Conservation (phyloP, 1,140 invertebrate species). For the Atta texana region DNA sequence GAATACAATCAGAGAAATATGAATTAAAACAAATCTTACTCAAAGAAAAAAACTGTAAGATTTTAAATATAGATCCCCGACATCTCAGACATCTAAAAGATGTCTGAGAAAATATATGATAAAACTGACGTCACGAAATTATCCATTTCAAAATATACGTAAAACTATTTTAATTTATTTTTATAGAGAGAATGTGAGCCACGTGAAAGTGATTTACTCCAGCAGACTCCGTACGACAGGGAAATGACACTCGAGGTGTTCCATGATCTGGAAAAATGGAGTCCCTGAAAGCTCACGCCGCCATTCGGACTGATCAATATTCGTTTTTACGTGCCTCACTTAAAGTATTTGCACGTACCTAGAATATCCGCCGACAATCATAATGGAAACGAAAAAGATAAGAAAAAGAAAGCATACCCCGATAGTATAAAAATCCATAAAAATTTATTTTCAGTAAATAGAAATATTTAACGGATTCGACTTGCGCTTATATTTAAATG, state of each 20-base stretch:
- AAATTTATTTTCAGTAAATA: neutral
- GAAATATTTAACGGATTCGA: neutral
- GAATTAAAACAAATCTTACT: too few relatives aligned
- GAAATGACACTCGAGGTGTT: slow-evolving; percentile 60
- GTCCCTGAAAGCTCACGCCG: slow-evolving; percentile 36
- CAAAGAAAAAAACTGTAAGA: too few relatives aligned
- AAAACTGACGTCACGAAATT: neutral
- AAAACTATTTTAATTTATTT: slow-evolving; percentile 39
- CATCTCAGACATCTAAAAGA: too few relatives aligned
- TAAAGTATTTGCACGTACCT: slow-evolving; percentile 10
- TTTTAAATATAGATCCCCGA: too few relatives aligned
- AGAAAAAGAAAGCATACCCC: neutral
- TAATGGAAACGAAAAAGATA: neutral
- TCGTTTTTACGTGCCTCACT: slow-evolving; percentile 38
- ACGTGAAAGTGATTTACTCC: slow-evolving; percentile 17
- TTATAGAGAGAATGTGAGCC: neutral
- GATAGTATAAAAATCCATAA: neutral
- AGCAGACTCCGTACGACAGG: neutral
- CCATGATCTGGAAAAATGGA: slow-evolving; percentile 70
- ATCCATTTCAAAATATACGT: neutral
- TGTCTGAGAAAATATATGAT: neutral
- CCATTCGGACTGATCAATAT: slow-evolving; percentile 58
- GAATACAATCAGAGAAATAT: too few relatives aligned
- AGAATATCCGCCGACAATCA: slow-evolving; percentile 38
- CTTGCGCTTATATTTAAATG: neutral